These are phyloP conservation scores for Erpobdella octoculata DNA, from an alignment of 2,888 invertebrate genomes.

Conservation along the genomic window DNA sequence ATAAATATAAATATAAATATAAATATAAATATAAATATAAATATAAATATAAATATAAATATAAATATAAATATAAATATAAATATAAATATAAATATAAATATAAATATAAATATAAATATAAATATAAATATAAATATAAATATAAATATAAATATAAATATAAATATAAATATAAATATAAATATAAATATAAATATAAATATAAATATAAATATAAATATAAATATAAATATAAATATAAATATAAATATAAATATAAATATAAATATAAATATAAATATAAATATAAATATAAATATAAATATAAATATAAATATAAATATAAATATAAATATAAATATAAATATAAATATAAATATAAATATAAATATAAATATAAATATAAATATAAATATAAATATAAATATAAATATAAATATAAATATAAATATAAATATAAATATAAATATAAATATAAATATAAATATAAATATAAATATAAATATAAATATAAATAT, in stretches of 20 bases:
- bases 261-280: not conserved
- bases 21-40: not conserved
- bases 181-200: constrained; percentile 20
- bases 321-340: no score
- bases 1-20: not conserved
- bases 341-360: no score
- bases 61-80: not conserved
- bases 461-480: no score
- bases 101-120: not conserved
- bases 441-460: no score
- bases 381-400: no score
- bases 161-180: constrained; percentile 14
- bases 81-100: not conserved
- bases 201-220: not conserved
- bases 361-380: no score
- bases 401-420: no score
- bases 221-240: not conserved
- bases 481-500: no score
- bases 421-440: no score
- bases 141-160: not conserved
- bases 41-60: not conserved
- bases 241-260: not conserved
- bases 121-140: constrained; percentile 7
- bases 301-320: no score
- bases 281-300: no score